These are phyloP conservation scores for Seladonia tumulorum DNA, from an alignment of 2,888 invertebrate genomes.

Conservation along the genomic window DNA sequence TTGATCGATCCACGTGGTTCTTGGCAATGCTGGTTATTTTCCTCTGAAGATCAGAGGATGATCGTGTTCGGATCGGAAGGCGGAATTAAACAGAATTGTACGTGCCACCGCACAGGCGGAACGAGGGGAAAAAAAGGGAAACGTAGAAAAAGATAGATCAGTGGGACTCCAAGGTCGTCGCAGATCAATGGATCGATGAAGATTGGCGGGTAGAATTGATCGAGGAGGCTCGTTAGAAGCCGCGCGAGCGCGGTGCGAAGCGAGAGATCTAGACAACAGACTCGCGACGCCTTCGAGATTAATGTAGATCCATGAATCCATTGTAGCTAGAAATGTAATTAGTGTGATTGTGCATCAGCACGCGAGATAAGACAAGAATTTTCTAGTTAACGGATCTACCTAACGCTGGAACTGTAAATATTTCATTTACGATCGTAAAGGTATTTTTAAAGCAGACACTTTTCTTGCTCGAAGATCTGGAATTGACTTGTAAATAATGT, in stretches of 20 bases:
- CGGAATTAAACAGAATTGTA: neutral
- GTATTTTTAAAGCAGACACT: no score
- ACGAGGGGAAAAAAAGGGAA: neutral
- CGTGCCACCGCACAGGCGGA: neutral
- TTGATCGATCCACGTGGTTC: neutral
- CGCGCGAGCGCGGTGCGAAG: neutral
- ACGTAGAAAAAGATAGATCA: neutral
- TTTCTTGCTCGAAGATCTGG: no score
- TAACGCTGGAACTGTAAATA: neutral
- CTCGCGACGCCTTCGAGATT: neutral
- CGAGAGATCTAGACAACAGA: neutral
- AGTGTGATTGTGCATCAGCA: neutral
- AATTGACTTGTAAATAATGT: neutral
- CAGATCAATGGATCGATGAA: neutral
- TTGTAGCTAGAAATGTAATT: neutral
- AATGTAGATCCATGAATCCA: neutral
- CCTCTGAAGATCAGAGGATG: neutral
- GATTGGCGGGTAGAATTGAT: neutral
- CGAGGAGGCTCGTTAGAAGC: neutral
- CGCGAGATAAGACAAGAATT: neutral
- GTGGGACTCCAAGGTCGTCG: neutral
- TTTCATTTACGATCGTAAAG: neutral
- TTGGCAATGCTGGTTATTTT: neutral
- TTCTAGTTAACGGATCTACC: neutral
- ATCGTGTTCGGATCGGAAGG: neutral